Conservation (phyloP, 2,113 vertebrate genomes). For the Synchiropus splendidus region DNA sequence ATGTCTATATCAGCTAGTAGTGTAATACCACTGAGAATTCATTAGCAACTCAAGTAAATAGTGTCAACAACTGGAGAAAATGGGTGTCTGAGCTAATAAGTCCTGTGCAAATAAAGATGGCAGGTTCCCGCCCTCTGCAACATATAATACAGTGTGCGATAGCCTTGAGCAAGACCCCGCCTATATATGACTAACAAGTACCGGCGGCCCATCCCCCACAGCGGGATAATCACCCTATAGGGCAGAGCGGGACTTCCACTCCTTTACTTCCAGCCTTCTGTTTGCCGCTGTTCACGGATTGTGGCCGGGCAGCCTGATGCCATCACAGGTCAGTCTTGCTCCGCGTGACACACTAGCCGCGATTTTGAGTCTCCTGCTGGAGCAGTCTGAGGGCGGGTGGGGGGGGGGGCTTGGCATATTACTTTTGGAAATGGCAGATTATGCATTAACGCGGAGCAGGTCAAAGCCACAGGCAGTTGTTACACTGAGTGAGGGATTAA, state of each 20-base stretch:
- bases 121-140: slow-evolving; percentile 2
- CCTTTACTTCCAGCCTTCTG: slow-evolving; percentile 22
- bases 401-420: slow-evolving; percentile 22
- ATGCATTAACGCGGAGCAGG: slow-evolving; percentile 39
- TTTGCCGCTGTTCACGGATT: slow-evolving; percentile 28
- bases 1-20: no score
- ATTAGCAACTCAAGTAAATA: no score
- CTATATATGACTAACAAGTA: slow-evolving; percentile 30
- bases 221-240: slow-evolving; percentile 22
- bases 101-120: no score
- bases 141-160: slow-evolving; percentile 14
- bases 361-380: slow-evolving; percentile 13
- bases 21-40: no score
- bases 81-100: slow-evolving; percentile 13
- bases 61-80: slow-evolving; percentile 4
- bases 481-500: slow-evolving; percentile 43
- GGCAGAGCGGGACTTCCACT: slow-evolving; percentile 24
- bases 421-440: slow-evolving; percentile 48
- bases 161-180: slow-evolving; percentile 22
- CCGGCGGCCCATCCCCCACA: slow-evolving; percentile 21
- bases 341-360: slow-evolving; percentile 33
- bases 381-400: slow-evolving; percentile 9
- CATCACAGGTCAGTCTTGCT: slow-evolving; percentile 33
- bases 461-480: slow-evolving; percentile 39
- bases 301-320: slow-evolving; percentile 19